These are phyloP conservation scores for Xanthia icteritia DNA, from an alignment of 2,888 invertebrate genomes.

Conservation along the genomic window DNA sequence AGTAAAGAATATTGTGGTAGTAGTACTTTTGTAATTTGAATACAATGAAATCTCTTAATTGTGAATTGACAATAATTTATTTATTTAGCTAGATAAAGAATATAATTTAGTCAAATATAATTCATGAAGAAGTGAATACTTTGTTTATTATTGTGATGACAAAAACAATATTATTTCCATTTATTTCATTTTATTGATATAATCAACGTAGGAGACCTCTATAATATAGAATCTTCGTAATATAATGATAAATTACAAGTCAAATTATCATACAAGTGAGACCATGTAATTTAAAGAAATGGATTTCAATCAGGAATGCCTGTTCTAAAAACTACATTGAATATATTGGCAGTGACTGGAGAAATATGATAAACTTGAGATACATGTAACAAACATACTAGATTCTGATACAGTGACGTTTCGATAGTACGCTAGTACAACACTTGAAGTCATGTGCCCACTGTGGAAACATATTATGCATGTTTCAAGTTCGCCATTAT, in stretches of 20 bases:
- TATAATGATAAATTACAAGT: slow-evolving; percentile 87
- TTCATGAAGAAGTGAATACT: slow-evolving; percentile 55
- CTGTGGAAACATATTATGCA: slow-evolving; percentile 24
- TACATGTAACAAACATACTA: slow-evolving; percentile 53
- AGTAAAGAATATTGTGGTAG: slow-evolving; percentile 45
- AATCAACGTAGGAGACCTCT: slow-evolving; percentile 87
- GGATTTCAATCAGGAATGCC: slow-evolving; percentile 85
- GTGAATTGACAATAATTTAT: slow-evolving; percentile 79
- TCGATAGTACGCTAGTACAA: background rate
- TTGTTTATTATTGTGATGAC: slow-evolving; percentile 61
- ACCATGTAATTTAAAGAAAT: slow-evolving; percentile 86
- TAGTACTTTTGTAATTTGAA: slow-evolving; percentile 58
- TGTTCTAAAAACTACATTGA: slow-evolving; percentile 76
- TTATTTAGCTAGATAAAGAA: slow-evolving; percentile 60
- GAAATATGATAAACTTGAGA: slow-evolving; percentile 64
- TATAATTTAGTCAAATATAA: slow-evolving; percentile 62
- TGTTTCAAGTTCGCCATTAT: slow-evolving; percentile 30
- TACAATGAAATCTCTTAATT: slow-evolving; percentile 65
- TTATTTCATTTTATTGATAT: slow-evolving; percentile 87
- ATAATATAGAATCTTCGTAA: slow-evolving; percentile 85
- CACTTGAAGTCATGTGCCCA: slow-evolving; percentile 1
- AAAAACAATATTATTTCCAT: slow-evolving; percentile 71
- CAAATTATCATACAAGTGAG: slow-evolving; percentile 89
- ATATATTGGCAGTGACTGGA: slow-evolving; percentile 85
- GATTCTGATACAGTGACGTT: slow-evolving; percentile 29